Conservation (phyloP, 2,797 vertebrate species). For the Pantherophis vulpinus region DNA sequence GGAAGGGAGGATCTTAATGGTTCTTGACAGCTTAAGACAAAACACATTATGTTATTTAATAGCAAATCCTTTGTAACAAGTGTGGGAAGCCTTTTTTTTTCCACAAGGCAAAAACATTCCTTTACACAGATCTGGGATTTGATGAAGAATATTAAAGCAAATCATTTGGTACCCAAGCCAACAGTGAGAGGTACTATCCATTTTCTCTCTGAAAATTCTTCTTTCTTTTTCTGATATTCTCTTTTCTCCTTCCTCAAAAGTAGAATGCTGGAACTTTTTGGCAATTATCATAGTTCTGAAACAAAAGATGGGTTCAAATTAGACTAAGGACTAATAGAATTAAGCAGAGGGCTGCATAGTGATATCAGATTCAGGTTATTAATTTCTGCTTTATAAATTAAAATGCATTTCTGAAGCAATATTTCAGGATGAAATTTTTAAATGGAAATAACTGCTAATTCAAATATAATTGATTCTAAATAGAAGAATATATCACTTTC, state of each 20-base stretch:
- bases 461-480: background rate
- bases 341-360: background rate
- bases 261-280: background rate
- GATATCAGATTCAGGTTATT: background rate
- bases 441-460: fast-evolving
- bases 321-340: background rate
- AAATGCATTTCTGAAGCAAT: background rate
- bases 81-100: background rate
- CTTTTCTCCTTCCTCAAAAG: background rate
- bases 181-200: background rate
- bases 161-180: background rate
- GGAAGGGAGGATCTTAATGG: background rate
- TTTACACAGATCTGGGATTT: background rate
- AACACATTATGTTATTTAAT: fast-evolving
- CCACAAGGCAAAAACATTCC: background rate
- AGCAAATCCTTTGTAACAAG: background rate
- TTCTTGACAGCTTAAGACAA: fast-evolving
- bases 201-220: background rate
- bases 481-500: background rate
- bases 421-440: background rate
- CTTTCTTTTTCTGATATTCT: background rate
- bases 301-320: background rate
- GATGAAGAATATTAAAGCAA: background rate
- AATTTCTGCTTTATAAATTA: background rate
- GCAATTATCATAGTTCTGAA: background rate